These are phyloP conservation scores for Python bivittatus DNA, from an alignment of 2,113 vertebrate species.

Conservation along the genomic window DNA sequence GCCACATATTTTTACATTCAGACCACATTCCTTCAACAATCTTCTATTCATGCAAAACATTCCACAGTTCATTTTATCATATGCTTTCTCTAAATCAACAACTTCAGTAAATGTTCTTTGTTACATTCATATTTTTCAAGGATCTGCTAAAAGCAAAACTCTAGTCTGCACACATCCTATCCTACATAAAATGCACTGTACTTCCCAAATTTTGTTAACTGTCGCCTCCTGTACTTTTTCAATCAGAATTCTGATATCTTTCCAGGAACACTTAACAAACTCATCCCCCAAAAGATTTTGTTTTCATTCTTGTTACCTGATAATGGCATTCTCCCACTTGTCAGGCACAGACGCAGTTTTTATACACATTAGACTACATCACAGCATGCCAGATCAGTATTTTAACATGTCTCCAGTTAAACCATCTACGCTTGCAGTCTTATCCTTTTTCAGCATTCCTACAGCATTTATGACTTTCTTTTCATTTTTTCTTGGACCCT, in stretches of 20 bases:
- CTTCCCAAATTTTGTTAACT: background rate
- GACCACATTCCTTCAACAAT: background rate
- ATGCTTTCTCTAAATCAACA: background rate
- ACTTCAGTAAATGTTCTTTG: background rate
- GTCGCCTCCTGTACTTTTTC: background rate
- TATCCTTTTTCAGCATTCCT: no score
- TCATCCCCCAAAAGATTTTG: background rate
- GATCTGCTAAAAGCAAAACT: background rate
- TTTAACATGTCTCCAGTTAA: no score
- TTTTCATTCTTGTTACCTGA: background rate
- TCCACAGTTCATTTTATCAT: no score
- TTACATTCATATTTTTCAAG: background rate
- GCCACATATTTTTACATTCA: background rate
- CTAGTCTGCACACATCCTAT: background rate
- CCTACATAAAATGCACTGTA: background rate
- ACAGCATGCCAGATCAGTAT: no score
- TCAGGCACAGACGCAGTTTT: no score
- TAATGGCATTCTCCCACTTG: no score
- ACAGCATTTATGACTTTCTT: no score
- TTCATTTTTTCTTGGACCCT: no score
- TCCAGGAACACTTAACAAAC: background rate
- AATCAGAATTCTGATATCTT: background rate
- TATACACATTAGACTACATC: no score
- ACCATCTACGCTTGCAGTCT: no score
- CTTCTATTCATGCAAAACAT: no score